Base-by-base conservation (phyloP, 2,113 vertebrate genomes). In the Microcebus lehilahytsara region DNA sequence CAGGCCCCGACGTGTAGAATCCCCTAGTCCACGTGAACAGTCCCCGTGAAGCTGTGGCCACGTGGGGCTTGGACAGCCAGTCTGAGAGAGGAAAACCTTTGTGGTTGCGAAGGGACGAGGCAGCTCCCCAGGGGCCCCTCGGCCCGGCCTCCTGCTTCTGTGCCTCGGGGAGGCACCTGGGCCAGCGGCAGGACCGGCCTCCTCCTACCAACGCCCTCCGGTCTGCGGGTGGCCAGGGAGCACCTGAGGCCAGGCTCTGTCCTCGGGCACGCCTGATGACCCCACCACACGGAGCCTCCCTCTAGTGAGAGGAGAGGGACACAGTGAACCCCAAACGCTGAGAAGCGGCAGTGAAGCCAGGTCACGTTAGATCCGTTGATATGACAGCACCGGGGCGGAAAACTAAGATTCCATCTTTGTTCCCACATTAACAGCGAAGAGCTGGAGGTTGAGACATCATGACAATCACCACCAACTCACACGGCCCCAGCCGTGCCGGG, bases 181-280 rank as follows among this genome's bases (percentile, higher is more conserved):
- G 66, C 40, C 51, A 89, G 19, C 0, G 9, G 32, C 37, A 27
- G 42, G 27, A 23, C 6, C 8, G 0, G 22, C 30, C 25, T 85
- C n/a, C 30, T 58, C 32, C 32, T 20, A 2, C 16, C 22, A 30
- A 16, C 3, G 2, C 13, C 34, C 27, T 66, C 49, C 30, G 20
- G 19, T 64, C 30, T 10, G 14, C 1, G 46, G 4, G 22, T 0
- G 12, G 58, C 23, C 3, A 27, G n/a, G 1, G n/a, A 49, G 23
- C 10, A 9, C 32, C 42, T 3, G 12, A 51, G 34, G 19, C 37
- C 42, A 22, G 34, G 49, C 19, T 53, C 74, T 90, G 80, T 23
- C 69, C 30, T 86, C 10, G 3, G 46, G 86, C 14, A 25, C 75
- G 60, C 34, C 12, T 6, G 64, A 58, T 1, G 16, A 17, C 6